Evolutionary conservation across 2,888 invertebrate species (phyloP).

Genomic region (Aleiodes testaceus): DNA sequence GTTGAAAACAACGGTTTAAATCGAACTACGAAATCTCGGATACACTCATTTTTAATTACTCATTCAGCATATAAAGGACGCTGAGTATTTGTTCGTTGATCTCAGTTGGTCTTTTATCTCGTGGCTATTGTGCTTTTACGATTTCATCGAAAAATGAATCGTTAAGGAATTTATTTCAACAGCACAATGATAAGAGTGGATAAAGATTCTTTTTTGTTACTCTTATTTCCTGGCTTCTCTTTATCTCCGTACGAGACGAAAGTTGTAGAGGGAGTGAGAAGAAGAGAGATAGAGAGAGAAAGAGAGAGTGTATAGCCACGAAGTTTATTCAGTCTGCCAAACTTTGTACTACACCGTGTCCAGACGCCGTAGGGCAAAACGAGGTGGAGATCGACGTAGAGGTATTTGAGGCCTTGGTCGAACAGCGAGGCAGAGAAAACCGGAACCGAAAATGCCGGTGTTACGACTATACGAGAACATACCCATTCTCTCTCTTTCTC

Average conservation of each 20-base stretch:
- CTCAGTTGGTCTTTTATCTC: not conserved
- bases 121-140: not conserved
- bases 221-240: conserved; percentile 5
- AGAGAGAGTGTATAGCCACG: conserved; percentile 63
- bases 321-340: conserved; percentile 73
- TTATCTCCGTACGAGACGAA: conserved; percentile 28
- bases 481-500: conserved; percentile 33
- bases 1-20: conserved; percentile 29
- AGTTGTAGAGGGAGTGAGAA: not conserved
- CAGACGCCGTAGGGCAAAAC: conserved; percentile 57
- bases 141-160: conserved; percentile 1
- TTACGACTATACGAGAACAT: conserved; percentile 47
- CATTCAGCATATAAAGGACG: not conserved
- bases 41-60: conserved; percentile 13
- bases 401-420: conserved; percentile 46
- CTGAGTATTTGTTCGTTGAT: not conserved
- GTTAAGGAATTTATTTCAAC: conserved; percentile 16
- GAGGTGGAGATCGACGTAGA: conserved; percentile 36
- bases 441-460: conserved; percentile 69
- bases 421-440: conserved; percentile 63
- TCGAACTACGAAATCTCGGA: conserved; percentile 24
- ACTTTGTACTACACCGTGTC: conserved; percentile 73
- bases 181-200: conserved; percentile 24
- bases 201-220: conserved; percentile 19
- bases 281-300: conserved; percentile 20